A percentile compares a stretch with the other conserved stretches of the same genome.
Evolutionary conservation across 2,113 vertebrate species (phyloP).

Genomic region (Coptodon bakossiorum): DNA sequence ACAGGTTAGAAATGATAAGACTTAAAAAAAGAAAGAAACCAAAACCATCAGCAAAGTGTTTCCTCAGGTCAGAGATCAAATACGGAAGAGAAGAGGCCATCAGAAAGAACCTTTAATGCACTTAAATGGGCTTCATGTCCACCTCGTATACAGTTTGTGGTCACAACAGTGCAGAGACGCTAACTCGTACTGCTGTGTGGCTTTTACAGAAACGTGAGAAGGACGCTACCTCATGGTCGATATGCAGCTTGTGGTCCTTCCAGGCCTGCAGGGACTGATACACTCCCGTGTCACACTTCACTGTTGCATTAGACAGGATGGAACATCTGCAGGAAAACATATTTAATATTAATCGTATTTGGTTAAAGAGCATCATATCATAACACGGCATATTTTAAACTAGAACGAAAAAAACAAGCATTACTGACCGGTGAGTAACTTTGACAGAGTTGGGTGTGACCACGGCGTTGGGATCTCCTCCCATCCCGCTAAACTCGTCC

Average conservation of each 20-base stretch:
- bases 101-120: neutral
- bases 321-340: slow-evolving; percentile 76
- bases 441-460: slow-evolving; percentile 78
- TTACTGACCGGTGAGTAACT: slow-evolving; percentile 84
- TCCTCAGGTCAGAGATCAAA: neutral
- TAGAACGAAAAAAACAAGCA: rapidly evolving
- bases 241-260: slow-evolving; percentile 97
- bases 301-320: slow-evolving; percentile 85
- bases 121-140: rapidly evolving
- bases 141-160: neutral
- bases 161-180: neutral
- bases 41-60: neutral
- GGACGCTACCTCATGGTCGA: slow-evolving; percentile 83
- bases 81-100: neutral
- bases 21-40: neutral
- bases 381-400: no score
- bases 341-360: neutral
- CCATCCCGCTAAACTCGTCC: slow-evolving; percentile 86
- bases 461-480: slow-evolving; percentile 64
- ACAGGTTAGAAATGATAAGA: neutral
- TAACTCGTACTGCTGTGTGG: neutral
- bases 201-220: neutral
- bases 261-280: slow-evolving; percentile 93
- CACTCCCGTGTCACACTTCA: slow-evolving; percentile 86
- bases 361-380: neutral